Evolutionary conservation across 1,140 invertebrate species (phyloP), one percentile per base, ranked within the genome.

Genomic region (Bombus fervidus): DNA sequence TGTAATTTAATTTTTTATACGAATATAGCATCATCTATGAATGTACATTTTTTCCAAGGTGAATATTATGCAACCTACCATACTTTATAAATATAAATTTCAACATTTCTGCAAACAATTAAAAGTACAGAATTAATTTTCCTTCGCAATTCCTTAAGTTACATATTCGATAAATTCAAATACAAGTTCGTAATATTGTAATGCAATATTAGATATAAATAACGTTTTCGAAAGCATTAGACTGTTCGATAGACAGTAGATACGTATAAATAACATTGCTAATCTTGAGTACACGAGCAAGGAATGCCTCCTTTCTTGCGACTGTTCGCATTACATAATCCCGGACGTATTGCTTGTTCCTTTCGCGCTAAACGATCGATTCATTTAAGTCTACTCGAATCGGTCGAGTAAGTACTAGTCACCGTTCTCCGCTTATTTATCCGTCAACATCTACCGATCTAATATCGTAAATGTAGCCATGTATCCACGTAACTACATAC

Each of bases 361-460:
- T 69, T 69, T 69, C 68, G 68, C 68, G 68, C 22, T 25, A 69
- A 69, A 39, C 68, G 68, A 69, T 69, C 68, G 68, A 69, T 69
- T 69, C 68, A 39, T 69, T 69, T 39, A 25, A 37, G 68, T 25
- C 37, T 22, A 25, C 37, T 39, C 47, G 47, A 53, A 53, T 53
- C 47, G 37, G 10, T 69, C 34, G 34, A 18, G 6, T 34, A 34
- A 69, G 68, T 25, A 25, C 68, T 25, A 28, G 37, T 69, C 34
- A 69, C 66, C 66, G 10, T 69, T 69, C 34, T 25, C 68, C 34
- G 9, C 34, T 39, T 39, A 39, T 69, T 69, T 69, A 69, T 69
- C 68, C 34, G 34, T 25, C 68, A 39, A 39, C 68, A 69, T 69
- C 34, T 39, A 69, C 34, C 34, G 22, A 69, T 69, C 68, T 69